Conservation (phyloP, 2,888 invertebrate genomes). For the Catonia carolina region DNA sequence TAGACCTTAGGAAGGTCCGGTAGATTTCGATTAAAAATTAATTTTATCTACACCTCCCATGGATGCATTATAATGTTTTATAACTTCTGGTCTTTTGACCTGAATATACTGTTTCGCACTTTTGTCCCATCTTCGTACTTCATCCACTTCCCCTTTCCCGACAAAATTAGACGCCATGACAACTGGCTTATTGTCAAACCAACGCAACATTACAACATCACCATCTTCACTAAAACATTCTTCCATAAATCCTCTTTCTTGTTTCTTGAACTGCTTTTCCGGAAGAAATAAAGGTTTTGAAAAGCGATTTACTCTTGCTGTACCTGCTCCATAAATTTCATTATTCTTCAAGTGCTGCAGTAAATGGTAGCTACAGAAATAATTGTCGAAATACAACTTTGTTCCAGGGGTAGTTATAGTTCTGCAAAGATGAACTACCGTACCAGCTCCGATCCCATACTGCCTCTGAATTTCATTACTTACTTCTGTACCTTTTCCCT, state of each 20-base stretch:
- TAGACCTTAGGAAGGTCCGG: background rate
- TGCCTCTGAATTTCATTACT: conserved; percentile 7
- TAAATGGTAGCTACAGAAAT: conserved; percentile 11
- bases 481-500: conserved; percentile 27
- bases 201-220: conserved; percentile 13
- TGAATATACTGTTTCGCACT: conserved; percentile 23
- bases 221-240: background rate
- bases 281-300: conserved; percentile 6
- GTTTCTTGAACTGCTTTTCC: conserved; percentile 13
- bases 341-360: background rate
- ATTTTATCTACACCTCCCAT: background rate
- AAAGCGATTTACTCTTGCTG: conserved; percentile 9
- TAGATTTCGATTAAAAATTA: background rate
- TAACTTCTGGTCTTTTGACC: conserved; percentile 28
- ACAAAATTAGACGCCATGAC: conserved; percentile 30
- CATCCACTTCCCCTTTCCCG: conserved; percentile 25
- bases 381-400: conserved; percentile 16
- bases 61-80: conserved; percentile 28
- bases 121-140: conserved; percentile 28
- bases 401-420: background rate
- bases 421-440: conserved; percentile 15
- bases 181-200: conserved; percentile 31
- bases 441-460: conserved; percentile 25
- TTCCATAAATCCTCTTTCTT: background rate
- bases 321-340: background rate